Base-by-base conservation (phyloP, 2,797 vertebrate genomes). In the Petrocephalus schoutedeni region DNA sequence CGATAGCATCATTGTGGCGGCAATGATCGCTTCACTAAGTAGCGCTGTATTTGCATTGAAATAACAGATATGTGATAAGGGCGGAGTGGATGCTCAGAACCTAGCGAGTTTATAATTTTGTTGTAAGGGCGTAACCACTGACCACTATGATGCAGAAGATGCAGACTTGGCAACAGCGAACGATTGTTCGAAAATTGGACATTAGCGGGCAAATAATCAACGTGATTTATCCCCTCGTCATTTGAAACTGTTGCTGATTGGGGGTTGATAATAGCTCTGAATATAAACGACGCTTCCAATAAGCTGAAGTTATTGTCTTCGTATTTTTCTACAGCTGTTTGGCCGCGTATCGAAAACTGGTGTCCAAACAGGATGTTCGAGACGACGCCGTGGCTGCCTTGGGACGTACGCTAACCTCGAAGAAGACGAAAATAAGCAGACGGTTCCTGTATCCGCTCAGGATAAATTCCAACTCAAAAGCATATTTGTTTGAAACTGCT, bases 351-450 rank as follows among this genome's bases (percentile, higher is more conserved):
- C 36, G 56, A 21, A 86, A 58, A 10, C 51, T 57, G 49, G 23
- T 32, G 71, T 49, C 87, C 71, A 83, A 86, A 86, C 89, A 88
- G 84, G 57, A 88, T 88, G 71, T n/a, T 23, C 4, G 12, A 85
- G 61, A 45, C 56, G 64, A 86, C 77, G 16, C 21, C 58, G 57
- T 54, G 41, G 82, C 59, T 41, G 57, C 82, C 41, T 23, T 36
- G 57, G 83, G 56, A 36, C 49, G 58, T 57, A 58, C 54, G 0
- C 32, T 21, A 16, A 23, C 82, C 64, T 53, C 16, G 57, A 14
- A 56, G 58, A 45, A 32, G 28, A 80, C 53, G 32, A 90, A 54
- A 88, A 88, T 88, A 88, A 90, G 36, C 87, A 89, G 45, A 89
- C 41, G 28, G 23, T 86, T 88, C 49, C 58, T 56, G 51, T 90